Evolutionary conservation across 2,113 vertebrate genomes (phyloP).

Genomic region (Tenrec ecaudatus): DNA sequence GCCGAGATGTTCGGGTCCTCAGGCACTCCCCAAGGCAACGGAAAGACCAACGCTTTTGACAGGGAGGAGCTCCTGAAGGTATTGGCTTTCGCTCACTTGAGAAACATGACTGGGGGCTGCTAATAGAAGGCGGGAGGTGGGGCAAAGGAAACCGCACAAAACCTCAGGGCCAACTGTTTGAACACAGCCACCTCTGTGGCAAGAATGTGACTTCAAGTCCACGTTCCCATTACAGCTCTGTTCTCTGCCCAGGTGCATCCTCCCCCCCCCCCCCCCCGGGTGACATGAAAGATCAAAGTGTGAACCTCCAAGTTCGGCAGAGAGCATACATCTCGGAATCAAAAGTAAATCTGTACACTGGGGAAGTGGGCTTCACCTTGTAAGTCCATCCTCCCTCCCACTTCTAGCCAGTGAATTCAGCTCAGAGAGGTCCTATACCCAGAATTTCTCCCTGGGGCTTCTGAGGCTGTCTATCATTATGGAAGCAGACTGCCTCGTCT

Average conservation of each 20-base stretch:
- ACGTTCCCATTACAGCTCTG: slow-evolving; percentile 47
- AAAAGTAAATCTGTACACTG: slow-evolving; percentile 2
- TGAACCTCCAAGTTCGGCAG: slow-evolving; percentile 20
- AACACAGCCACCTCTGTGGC: slow-evolving; percentile 58
- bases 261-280: background rate
- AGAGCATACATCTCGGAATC: background rate
- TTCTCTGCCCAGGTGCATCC: background rate
- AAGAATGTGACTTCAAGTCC: slow-evolving; percentile 67
- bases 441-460: too few relatives aligned
- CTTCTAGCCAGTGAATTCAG: too few relatives aligned
- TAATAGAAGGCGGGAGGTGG: slow-evolving; percentile 56
- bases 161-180: slow-evolving; percentile 62
- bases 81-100: background rate
- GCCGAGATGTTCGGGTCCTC: background rate
- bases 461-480: too few relatives aligned
- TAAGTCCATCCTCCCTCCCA: too few relatives aligned
- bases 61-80: accelerated
- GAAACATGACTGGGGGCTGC: slow-evolving; percentile 7
- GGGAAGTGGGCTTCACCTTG: background rate
- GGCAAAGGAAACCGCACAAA: slow-evolving; percentile 61
- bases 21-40: background rate
- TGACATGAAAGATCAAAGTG: background rate
- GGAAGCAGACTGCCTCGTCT: too few relatives aligned
- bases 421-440: too few relatives aligned
- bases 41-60: background rate